Percentiles rank a stretch among this genome's conserved stretches.
phyloP scores from a whole-genome alignment of 1,140 invertebrate species.

The Planococcus citri region DNA sequence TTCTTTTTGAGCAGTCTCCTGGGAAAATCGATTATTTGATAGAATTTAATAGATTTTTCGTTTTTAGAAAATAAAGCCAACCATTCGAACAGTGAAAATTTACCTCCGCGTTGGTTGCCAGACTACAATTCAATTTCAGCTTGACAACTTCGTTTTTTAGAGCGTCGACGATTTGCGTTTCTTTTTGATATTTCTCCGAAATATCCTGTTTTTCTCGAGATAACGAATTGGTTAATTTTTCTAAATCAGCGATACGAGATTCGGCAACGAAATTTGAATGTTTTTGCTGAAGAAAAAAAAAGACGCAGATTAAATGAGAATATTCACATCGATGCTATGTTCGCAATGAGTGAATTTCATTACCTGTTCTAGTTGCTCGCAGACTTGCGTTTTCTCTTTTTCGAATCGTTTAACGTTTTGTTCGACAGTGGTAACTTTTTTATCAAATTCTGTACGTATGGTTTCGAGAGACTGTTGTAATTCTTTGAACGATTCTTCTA shows the following conservation, averaged over 20 bases:
- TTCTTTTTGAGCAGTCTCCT: constrained; percentile 44
- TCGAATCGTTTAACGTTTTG: constrained; percentile 3
- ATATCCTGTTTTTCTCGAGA: constrained; percentile 30
- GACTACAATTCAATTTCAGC: constrained; percentile 37
- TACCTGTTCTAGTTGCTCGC: not conserved
- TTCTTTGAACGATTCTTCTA: constrained; percentile 11
- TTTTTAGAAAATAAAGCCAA: too few species aligned
- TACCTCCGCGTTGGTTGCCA: constrained; percentile 40
- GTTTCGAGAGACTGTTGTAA: not conserved
- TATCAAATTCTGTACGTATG: not conserved
- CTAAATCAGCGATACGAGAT: not conserved
- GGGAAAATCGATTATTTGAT: constrained; percentile 24
- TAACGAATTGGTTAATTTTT: not conserved
- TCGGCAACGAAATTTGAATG: not conserved
- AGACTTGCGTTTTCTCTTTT: not conserved
- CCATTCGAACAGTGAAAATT: too few species aligned
- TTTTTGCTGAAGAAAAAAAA: not conserved
- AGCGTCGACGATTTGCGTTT: constrained; percentile 36
- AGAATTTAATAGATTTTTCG: constrained; percentile 15
- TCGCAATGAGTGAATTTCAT: not conserved
- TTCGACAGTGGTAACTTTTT: not conserved
- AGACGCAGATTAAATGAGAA: not conserved
- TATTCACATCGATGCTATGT: too few species aligned
- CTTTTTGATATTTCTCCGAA: constrained; percentile 39
- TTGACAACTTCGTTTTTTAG: constrained; percentile 40